Base-by-base conservation (phyloP, 2,888 invertebrate genomes). In the Cryptocheilus praepositus region DNA sequence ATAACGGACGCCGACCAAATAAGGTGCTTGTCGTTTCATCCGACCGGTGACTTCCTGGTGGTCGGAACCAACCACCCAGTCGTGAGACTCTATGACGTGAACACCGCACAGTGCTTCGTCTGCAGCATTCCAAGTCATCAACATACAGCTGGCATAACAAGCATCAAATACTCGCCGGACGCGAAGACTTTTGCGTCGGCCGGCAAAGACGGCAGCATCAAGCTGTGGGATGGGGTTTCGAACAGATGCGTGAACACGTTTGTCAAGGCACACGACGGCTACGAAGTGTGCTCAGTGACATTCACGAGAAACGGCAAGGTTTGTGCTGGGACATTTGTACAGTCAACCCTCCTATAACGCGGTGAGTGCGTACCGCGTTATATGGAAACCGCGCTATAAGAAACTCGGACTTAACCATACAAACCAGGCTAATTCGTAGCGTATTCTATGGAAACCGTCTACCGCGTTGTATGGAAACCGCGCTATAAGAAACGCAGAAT, bases 251-350 rank as follows among this genome's bases (percentile, higher is more conserved):
- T 99, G 74, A 98, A 97, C 85, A 98, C 98, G 0, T 98, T 99
- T 86, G 90, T 93, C 0, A 94, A 95, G 86, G 99, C 99, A 0
- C 99, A 99, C 86, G 98, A 98, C 73, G 98, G 98, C 0, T 92
- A 94, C 0, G 96, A 97, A 89, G 95, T 99, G 36, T 97, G 97
- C 85, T 98, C 98, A 0, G 96, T 98, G 0, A 92, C 93, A 0
- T 99, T 99, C 89, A 96, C 98, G 0, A 92, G 96, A 77, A 99
- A 99, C 88, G 97, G 97, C 88, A 99, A 99, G 92, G 97, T 96
- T 63, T 59, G 73, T 70, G 22, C 3, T 8, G 36, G 3, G 13
- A 11, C 3, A 36, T 2, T 7, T 44, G 19, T 1, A 3, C 16
- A 0, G n/a, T n/a, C n/a, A n/a, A n/a, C n/a, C n/a, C n/a, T n/a